phyloP scores from a whole-genome alignment of 2,888 invertebrate genomes.

The Agrochola circellaris region DNA sequence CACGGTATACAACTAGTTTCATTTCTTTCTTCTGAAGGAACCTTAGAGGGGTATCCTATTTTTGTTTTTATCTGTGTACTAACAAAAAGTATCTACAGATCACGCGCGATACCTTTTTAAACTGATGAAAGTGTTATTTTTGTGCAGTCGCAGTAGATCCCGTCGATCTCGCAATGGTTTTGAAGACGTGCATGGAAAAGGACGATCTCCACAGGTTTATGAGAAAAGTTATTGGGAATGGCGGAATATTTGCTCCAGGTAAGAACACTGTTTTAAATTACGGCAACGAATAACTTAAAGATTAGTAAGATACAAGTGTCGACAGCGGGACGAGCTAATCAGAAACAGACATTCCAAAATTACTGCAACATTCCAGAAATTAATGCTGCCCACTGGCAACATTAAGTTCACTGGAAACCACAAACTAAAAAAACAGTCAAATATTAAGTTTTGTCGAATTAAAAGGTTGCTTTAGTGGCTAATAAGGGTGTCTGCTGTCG shows the following conservation, averaged over 20 bases:
- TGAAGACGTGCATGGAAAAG: slow-evolving; percentile 85
- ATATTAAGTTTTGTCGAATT: neutral
- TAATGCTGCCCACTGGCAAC: neutral
- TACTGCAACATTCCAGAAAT: too few species aligned
- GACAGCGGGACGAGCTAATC: neutral
- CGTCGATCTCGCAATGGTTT: slow-evolving; percentile 79
- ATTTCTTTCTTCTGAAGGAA: neutral
- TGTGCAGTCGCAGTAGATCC: slow-evolving; percentile 80
- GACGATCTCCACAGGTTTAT: slow-evolving; percentile 83
- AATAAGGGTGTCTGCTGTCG: neutral
- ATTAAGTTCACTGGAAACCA: neutral
- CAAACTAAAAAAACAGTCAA: neutral
- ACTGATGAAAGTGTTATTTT: neutral
- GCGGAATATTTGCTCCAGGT: slow-evolving; percentile 85
- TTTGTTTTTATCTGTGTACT: too few species aligned
- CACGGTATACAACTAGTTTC: neutral
- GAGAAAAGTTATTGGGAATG: slow-evolving; percentile 77
- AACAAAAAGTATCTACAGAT: neutral
- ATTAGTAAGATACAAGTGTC: neutral
- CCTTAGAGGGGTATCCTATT: neutral
- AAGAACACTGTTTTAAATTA: slow-evolving; percentile 10
- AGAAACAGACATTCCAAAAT: neutral
- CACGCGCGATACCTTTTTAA: too few species aligned
- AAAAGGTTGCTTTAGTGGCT: neutral
- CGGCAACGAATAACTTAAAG: neutral